Base-by-base conservation (phyloP, 2,113 vertebrate species). In the Syngnathus scovelli region DNA sequence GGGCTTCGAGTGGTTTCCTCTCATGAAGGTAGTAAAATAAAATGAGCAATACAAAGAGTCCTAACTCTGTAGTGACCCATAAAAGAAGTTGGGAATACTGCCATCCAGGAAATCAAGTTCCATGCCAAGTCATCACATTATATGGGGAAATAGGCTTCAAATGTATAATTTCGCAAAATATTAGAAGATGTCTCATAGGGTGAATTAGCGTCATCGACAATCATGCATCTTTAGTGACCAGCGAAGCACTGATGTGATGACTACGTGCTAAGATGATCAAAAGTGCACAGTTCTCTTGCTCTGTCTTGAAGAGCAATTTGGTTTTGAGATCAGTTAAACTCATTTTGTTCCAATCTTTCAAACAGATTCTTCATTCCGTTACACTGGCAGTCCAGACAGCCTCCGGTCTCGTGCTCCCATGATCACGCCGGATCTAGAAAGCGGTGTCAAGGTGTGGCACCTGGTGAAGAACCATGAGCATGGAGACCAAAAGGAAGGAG, bases 401-500 rank as follows among this genome's bases (percentile, higher is more conserved):
- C 93, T 99, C 21, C 93, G 97, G 7, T 99, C 97, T 1, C 92
- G 97, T 0, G 92, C 95, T 1, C 97, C 97, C 41, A 99, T 99
- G 97, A 98, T 99, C 89, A 99, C 97, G 7, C 96, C 96, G 0
- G 97, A 99, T 73, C 92, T 99, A 67, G 97, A 99, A 72, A 99
- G 96, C 0, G 97, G 97, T 0, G 95, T 98, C 61, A 99, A 99
- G 81, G 93, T 99, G 69, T 99, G 97, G 97, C 97, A 99, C 70
- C 83, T 99, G 78, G 97, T 99, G 66, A 98, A 98, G 86, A 99
- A 99, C 87, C 97, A 99, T 1, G 97, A 99, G 64, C 97, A 99
- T 0, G 96, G 96, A 12, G 97, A 99, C 88, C 97, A 99, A 87
- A 99, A 98, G 79, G 97, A 99, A 63, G 96, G 97, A 0, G 97